Evolutionary conservation across 1,140 invertebrate genomes (phyloP).

Genomic region (Euborellia annulipes): DNA sequence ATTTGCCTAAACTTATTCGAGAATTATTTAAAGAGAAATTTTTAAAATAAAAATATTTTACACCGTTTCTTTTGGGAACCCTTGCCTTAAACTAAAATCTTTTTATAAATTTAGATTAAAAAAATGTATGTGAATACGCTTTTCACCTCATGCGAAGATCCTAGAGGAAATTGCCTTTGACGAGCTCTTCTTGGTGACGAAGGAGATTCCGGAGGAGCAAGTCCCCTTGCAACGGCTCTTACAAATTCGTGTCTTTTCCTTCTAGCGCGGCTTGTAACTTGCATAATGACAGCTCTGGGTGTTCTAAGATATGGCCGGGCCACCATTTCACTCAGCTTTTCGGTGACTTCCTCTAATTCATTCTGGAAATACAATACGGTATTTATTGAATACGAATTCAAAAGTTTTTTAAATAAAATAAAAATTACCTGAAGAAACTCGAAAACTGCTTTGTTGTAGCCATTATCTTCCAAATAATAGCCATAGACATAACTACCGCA

Average conservation of each 20-base stretch:
- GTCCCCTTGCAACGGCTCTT: conserved; percentile 43
- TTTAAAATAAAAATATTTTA: conserved; percentile 2
- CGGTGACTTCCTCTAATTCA: conserved; percentile 48
- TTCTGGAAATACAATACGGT: conserved; percentile 29
- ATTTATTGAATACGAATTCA: background rate
- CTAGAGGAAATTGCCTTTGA: conserved; percentile 26
- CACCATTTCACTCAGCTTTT: conserved; percentile 48
- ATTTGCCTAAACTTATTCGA: no score
- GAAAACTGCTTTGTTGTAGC: conserved; percentile 50
- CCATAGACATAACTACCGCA: conserved; percentile 54
- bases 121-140: no score
- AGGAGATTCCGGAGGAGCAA: conserved; percentile 48
- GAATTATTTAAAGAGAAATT: no score
- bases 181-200: conserved; percentile 31
- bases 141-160: no score
- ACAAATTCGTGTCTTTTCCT: conserved; percentile 48
- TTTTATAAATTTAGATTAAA: no score
- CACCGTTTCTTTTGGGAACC: background rate
- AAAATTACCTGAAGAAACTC: conserved; percentile 49
- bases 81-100: background rate
- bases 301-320: conserved; percentile 45
- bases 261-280: conserved; percentile 38
- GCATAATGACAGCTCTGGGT: conserved; percentile 41
- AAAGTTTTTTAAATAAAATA: background rate
- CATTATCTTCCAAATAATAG: conserved; percentile 46